Percentiles rank a stretch among this genome's conserved stretches.
These are phyloP conservation scores for Microctenopoma lineatum DNA, from an alignment of 2,797 vertebrate genomes.

Conservation along the genomic window DNA sequence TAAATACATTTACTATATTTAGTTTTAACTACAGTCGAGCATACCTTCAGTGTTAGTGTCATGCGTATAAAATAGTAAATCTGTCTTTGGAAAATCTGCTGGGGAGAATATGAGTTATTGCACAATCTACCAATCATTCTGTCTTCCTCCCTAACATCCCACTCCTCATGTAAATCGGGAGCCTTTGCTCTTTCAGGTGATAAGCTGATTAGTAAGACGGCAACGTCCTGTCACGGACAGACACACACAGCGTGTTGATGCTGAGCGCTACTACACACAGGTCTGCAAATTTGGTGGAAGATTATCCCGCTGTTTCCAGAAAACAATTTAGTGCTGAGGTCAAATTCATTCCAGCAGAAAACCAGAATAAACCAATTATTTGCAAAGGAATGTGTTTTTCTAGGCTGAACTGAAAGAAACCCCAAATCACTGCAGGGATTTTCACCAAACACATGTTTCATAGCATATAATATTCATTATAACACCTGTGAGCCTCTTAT, in stretches of 20 bases:
- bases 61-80: slow-evolving; percentile 1
- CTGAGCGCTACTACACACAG: neutral
- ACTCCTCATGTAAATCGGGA: slow-evolving; percentile 4
- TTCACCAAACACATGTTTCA: neutral
- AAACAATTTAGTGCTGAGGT: slow-evolving; percentile 14
- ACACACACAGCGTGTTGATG: slow-evolving; percentile 34
- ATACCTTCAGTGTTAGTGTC: neutral
- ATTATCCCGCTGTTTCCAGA: slow-evolving; percentile 30
- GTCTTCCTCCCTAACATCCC: neutral
- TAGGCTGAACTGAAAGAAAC: neutral
- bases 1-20: neutral
- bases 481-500: neutral
- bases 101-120: slow-evolving; percentile 23
- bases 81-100: neutral
- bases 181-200: slow-evolving; percentile 57
- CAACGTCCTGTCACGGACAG: slow-evolving; percentile 36
- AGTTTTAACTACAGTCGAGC: neutral
- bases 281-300: slow-evolving; percentile 24
- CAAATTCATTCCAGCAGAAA: slow-evolving; percentile 7
- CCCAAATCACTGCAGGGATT: neutral
- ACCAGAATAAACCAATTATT: slow-evolving; percentile 4
- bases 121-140: slow-evolving; percentile 32
- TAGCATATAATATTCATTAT: neutral
- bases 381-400: slow-evolving; percentile 1
- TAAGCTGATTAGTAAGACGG: slow-evolving; percentile 65